Evolutionary conservation across 2,888 invertebrate species (phyloP), one percentile per base, ranked within the genome.

Genomic region (Tachina lurida): DNA sequence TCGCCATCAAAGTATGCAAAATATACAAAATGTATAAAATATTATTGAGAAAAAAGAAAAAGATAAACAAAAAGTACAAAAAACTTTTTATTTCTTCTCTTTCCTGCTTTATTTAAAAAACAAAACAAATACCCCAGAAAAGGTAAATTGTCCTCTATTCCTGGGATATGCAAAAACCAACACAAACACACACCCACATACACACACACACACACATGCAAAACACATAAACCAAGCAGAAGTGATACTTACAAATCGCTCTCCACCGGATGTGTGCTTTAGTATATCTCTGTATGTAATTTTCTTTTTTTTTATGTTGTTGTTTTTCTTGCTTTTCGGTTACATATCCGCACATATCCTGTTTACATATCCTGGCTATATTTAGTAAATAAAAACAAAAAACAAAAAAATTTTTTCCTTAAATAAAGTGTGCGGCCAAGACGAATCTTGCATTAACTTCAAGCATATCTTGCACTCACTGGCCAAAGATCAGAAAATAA

Each of bases 261-360:
- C 75, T 71, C 71, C 65, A 79, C 70, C 85, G 85, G 85, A 85
- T 78, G 74, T 78, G 31, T 75, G 52, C 82, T 85, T 85, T 78
- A 78, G 74, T 73, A 75, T 71, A 82, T 63, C 45, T 62, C 22
- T 80, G 47, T 22, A 12, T 68, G 68, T 62, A 45, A 70, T 17
- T 65, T 73, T 17, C 31, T n/a, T 8, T 73, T 41, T 54, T 47
- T n/a, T 31, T 41, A 39, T 62, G 70, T 62, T 52, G 17, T 58
- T 74, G 1, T 75, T 13, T 22, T 62, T 2, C n/a, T 74, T 70
- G 19, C n/a, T 54, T 60, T 70, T 60, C 43, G 47, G 70, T 71
- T 75, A 83, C 80, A 84, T 83, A 83, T 86, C 86, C 83, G 84
- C 81, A 84, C 80, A 84, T 86, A 87, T 87, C 86, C 86, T 84